phyloP scores from a whole-genome alignment of 2,888 invertebrate species.

The Melinaea marsaeus region DNA sequence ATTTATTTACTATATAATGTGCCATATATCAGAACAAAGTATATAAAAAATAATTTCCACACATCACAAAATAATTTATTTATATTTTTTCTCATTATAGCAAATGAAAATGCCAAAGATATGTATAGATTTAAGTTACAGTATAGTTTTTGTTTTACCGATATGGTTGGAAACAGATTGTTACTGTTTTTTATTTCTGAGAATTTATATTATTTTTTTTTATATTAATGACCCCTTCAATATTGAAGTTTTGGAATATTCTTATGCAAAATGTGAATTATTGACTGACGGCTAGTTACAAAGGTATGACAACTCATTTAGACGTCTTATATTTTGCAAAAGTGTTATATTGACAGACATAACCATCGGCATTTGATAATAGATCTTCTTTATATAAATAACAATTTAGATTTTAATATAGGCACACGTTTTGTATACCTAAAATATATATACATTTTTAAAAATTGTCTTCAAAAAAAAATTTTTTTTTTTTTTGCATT shows the following conservation, averaged over 20 bases:
- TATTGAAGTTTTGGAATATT: slow-evolving; percentile 57
- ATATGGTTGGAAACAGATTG: slow-evolving; percentile 72
- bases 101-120: slow-evolving; percentile 73
- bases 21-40: slow-evolving; percentile 43
- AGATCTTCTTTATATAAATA: slow-evolving; percentile 27
- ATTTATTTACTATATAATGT: slow-evolving; percentile 35
- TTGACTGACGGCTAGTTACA: slow-evolving; percentile 59
- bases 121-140: slow-evolving; percentile 68
- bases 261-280: slow-evolving; percentile 62
- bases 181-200: slow-evolving; percentile 62
- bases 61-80: slow-evolving; percentile 57
- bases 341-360: slow-evolving; percentile 40
- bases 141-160: slow-evolving; percentile 49
- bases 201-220: slow-evolving; percentile 61
- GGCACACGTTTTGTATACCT: slow-evolving; percentile 26
- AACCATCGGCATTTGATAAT: slow-evolving; percentile 32
- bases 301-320: slow-evolving; percentile 47
- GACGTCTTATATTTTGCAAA: slow-evolving; percentile 38
- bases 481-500: slow-evolving; percentile 20
- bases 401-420: slow-evolving; percentile 24
- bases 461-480: slow-evolving; percentile 18
- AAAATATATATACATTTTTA: slow-evolving; percentile 10
- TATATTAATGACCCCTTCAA: slow-evolving; percentile 61
- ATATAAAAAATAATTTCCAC: slow-evolving; percentile 21
- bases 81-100: slow-evolving; percentile 55